A percentile compares a stretch with the other conserved stretches of the same genome.
Evolutionary conservation across 2,113 vertebrate genomes (phyloP).

Genomic region (Pardalotus punctatus): DNA sequence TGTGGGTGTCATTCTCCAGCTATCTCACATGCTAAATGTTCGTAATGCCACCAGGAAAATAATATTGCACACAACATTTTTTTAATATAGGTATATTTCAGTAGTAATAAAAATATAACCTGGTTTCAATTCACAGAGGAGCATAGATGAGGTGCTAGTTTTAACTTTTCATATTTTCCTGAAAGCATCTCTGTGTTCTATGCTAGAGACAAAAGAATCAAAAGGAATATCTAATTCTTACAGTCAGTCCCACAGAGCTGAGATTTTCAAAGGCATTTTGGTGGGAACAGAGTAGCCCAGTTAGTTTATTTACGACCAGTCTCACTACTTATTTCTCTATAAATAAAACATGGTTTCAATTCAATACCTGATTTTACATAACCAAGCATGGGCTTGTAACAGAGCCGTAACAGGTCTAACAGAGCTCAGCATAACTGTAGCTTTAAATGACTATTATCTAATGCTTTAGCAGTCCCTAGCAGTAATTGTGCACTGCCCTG

Average conservation of each 20-base stretch:
- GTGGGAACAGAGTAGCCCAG: neutral
- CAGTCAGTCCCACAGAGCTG: neutral
- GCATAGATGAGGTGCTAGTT: neutral
- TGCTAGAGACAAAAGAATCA: neutral
- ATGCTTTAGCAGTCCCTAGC: neutral
- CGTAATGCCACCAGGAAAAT: neutral
- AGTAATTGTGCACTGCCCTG: neutral
- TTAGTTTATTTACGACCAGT: neutral
- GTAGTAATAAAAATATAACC: neutral
- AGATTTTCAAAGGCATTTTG: constrained; percentile 1
- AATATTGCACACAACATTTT: neutral
- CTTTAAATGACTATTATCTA: neutral
- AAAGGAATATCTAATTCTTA: neutral
- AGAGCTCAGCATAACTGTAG: neutral
- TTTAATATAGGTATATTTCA: neutral
- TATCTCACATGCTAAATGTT: neutral
- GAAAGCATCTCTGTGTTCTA: neutral
- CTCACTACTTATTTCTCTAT: neutral
- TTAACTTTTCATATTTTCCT: neutral
- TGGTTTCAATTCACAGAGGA: neutral
- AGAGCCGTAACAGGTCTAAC: neutral
- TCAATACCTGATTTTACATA: neutral
- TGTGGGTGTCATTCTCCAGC: neutral
- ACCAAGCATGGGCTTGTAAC: neutral
- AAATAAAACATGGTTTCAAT: neutral